These are phyloP conservation scores for Hylia prasina DNA, from an alignment of 2,113 vertebrate genomes.

Conservation along the genomic window DNA sequence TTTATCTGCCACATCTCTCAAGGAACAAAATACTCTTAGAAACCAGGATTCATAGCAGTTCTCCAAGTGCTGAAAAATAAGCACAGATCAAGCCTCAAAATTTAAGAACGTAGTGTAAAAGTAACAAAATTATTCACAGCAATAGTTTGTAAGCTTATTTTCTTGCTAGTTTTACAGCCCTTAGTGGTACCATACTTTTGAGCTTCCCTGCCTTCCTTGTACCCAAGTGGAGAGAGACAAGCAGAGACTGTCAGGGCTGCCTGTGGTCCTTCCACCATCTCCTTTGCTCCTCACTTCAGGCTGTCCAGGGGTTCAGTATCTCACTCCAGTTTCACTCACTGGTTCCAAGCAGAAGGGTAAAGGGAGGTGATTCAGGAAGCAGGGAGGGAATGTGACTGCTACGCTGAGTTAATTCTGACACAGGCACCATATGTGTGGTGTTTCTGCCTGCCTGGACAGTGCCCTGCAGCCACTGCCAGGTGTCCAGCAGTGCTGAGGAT, in stretches of 20 bases:
- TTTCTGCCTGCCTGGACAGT: background rate
- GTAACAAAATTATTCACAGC: background rate
- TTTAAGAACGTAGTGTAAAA: background rate
- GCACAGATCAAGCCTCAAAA: background rate
- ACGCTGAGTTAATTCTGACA: background rate
- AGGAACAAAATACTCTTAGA: background rate
- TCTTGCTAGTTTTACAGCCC: background rate
- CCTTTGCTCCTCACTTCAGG: background rate
- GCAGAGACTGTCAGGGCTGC: background rate
- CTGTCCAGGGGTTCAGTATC: background rate
- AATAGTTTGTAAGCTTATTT: background rate
- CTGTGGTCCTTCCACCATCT: background rate
- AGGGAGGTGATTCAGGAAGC: background rate
- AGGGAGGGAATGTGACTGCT: background rate
- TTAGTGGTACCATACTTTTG: background rate
- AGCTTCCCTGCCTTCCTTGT: background rate
- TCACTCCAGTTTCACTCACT: background rate
- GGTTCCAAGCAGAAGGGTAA: background rate
- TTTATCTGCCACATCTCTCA: background rate
- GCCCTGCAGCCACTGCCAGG: background rate
- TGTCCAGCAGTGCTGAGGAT: background rate
- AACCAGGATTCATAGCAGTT: background rate
- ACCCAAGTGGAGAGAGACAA: background rate
- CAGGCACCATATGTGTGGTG: fast-evolving
- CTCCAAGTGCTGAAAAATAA: background rate